Percentiles rank a stretch among this genome's conserved stretches.
Evolutionary conservation across 1,140 invertebrate genomes (phyloP).

Genomic region (Drosophila suzukii): DNA sequence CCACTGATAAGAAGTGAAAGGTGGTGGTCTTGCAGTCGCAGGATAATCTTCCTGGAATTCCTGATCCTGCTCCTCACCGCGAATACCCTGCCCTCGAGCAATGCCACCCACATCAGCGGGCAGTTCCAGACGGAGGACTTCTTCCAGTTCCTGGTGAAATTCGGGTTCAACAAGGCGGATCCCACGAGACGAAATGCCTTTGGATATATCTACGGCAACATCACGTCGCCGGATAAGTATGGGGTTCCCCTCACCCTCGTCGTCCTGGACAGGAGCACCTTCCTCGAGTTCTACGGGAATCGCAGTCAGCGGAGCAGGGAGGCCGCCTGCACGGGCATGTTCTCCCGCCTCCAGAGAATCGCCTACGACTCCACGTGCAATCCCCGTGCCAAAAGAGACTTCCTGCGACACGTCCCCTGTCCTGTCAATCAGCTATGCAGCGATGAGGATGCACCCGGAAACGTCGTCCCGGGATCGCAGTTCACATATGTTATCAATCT

Average conservation of each 20-base stretch:
- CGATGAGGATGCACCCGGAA: constrained; percentile 93
- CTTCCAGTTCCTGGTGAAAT: constrained; percentile 96
- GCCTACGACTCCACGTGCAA: constrained; percentile 94
- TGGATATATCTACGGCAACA: constrained; percentile 98
- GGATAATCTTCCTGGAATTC: constrained; percentile 23
- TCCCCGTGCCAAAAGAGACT: constrained; percentile 91
- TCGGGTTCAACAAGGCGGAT: constrained; percentile 98
- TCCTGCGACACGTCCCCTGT: constrained; percentile 95
- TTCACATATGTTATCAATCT: constrained; percentile 97
- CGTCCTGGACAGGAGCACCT: constrained; percentile 93
- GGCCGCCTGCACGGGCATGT: constrained; percentile 93
- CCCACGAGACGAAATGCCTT: constrained; percentile 88
- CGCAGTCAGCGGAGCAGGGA: constrained; percentile 62
- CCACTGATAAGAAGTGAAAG: constrained; percentile 60
- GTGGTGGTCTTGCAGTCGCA: constrained; percentile 39
- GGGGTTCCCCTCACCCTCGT: constrained; percentile 92
- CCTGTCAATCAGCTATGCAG: constrained; percentile 90
- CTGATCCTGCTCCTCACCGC: constrained; percentile 13
- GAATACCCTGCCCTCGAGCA: constrained; percentile 13
- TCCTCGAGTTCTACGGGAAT: constrained; percentile 95
- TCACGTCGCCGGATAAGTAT: constrained; percentile 90
- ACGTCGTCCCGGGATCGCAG: constrained; percentile 94
- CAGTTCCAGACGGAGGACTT: constrained; percentile 90
- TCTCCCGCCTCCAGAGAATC: constrained; percentile 91
- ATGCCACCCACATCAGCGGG: constrained; percentile 84